Percentiles rank a stretch among this genome's conserved stretches.
These are phyloP conservation scores for Autographa pulchrina DNA, from an alignment of 2,888 invertebrate genomes.

Conservation along the genomic window DNA sequence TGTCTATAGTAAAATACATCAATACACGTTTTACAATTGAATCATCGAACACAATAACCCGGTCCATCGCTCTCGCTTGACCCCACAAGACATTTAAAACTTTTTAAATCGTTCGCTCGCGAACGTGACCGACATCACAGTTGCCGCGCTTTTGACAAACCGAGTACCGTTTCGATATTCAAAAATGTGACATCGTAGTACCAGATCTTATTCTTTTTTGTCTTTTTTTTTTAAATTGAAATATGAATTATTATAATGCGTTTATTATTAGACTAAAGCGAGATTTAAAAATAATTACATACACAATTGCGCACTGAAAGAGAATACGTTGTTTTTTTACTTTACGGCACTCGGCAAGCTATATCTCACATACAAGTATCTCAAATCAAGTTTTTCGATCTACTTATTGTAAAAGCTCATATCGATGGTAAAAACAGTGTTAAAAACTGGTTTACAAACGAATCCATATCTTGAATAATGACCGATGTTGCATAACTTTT, in stretches of 20 bases:
- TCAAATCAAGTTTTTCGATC: background rate
- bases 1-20: conserved; percentile 1
- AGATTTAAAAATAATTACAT: too few species aligned
- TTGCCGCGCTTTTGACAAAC: conserved; percentile 41
- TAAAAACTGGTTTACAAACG: background rate
- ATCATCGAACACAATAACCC: conserved; percentile 43
- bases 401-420: background rate
- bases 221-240: background rate
- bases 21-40: conserved; percentile 33
- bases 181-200: conserved; percentile 8
- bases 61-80: conserved; percentile 52
- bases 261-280: too few species aligned
- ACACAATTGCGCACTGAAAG: too few species aligned
- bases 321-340: too few species aligned
- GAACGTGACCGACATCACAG: conserved; percentile 56
- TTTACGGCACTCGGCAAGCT: too few species aligned
- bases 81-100: conserved; percentile 46
- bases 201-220: background rate
- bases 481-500: background rate
- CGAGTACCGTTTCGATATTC: conserved; percentile 46
- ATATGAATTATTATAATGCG: background rate
- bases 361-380: background rate
- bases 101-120: conserved; percentile 43
- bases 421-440: too few species aligned
- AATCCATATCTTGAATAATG: background rate